Percentiles rank a stretch among this genome's conserved stretches.
Evolutionary conservation across 2,888 invertebrate species (phyloP).

Genomic region (Diarsia brunnea): DNA sequence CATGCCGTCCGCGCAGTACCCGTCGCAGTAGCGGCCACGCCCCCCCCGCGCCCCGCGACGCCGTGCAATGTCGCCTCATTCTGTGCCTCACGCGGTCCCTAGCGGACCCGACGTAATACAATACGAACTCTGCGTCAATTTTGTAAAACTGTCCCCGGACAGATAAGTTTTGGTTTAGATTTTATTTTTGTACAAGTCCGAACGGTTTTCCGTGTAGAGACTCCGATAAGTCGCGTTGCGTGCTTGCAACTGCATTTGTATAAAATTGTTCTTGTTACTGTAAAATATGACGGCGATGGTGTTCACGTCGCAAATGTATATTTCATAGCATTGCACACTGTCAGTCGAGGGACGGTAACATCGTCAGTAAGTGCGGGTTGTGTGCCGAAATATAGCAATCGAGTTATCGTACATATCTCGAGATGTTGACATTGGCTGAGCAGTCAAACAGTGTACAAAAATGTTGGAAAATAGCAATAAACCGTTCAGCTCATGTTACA

Average conservation of each 20-base stretch:
- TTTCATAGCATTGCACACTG: slow-evolving; percentile 56
- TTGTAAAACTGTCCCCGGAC: slow-evolving; percentile 62
- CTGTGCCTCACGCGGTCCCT: slow-evolving; percentile 61
- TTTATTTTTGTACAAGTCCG: slow-evolving; percentile 64
- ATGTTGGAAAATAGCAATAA: slow-evolving; percentile 62
- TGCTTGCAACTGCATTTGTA: slow-evolving; percentile 60
- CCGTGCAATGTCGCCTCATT: slow-evolving; percentile 60
- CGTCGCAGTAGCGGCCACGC: slow-evolving; percentile 93
- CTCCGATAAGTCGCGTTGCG: slow-evolving; percentile 64
- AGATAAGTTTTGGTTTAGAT: slow-evolving; percentile 64
- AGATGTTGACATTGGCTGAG: slow-evolving; percentile 60
- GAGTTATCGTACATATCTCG: slow-evolving; percentile 64
- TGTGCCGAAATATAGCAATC: slow-evolving; percentile 58
- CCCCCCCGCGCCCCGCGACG: slow-evolving; percentile 48
- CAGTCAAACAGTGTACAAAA: slow-evolving; percentile 65
- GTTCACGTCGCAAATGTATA: slow-evolving; percentile 60
- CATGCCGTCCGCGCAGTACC: slow-evolving; percentile 95
- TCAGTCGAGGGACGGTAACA: slow-evolving; percentile 57
- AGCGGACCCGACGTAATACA: slow-evolving; percentile 58
- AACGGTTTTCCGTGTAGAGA: slow-evolving; percentile 62
- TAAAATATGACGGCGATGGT: slow-evolving; percentile 58
- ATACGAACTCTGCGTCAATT: slow-evolving; percentile 65
- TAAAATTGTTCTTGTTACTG: slow-evolving; percentile 64
- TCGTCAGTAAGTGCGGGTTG: slow-evolving; percentile 60
- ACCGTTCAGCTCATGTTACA: slow-evolving; percentile 57